Evolutionary conservation across 1,140 invertebrate genomes (phyloP).

Genomic region (Sitobion miscanthi): DNA sequence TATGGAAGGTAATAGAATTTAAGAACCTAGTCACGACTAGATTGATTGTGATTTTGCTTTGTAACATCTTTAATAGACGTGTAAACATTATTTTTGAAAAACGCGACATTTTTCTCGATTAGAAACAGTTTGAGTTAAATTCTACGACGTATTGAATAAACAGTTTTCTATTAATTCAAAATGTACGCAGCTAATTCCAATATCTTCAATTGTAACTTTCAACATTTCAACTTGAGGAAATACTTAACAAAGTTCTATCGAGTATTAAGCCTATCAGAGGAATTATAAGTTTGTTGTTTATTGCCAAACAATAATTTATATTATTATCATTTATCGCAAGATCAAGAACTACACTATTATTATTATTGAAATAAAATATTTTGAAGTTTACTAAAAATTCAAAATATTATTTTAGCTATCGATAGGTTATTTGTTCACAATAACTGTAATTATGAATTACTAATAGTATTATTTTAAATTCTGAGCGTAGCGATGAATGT

Average conservation of each 20-base stretch:
- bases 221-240: not conserved
- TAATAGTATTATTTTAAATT: not conserved
- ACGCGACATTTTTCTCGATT: not conserved
- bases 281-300: not conserved
- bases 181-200: not conserved
- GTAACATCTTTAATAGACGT: not conserved
- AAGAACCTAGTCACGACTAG: not conserved
- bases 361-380: no score
- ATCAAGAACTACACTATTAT: not conserved
- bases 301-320: not conserved
- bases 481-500: no score
- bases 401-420: not conserved
- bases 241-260: not conserved
- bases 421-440: not conserved
- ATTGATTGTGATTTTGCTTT: not conserved
- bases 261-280: not conserved
- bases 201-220: not conserved
- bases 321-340: not conserved
- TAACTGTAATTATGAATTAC: not conserved
- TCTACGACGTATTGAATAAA: not conserved
- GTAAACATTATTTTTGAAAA: not conserved
- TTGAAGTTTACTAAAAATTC: not conserved
- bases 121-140: not conserved
- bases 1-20: not conserved
- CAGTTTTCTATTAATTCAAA: not conserved